Conservation (phyloP, 2,888 invertebrate genomes). For the Patella pellucida region DNA sequence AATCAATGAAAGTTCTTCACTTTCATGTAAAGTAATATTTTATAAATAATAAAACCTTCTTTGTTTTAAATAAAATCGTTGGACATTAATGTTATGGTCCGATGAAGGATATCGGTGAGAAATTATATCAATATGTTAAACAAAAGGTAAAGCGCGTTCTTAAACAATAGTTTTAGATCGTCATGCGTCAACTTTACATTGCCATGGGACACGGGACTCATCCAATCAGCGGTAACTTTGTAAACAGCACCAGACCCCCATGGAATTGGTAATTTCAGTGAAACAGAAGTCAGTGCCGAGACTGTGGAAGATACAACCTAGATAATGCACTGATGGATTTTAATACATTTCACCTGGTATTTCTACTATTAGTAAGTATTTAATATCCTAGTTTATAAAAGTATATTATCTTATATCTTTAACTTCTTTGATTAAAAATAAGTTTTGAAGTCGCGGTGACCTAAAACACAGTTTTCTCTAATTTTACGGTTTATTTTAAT, state of each 20-base stretch:
- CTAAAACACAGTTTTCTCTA: not conserved
- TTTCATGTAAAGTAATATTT: not conserved
- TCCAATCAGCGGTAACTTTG: not conserved
- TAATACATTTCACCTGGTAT: not conserved
- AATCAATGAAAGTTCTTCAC: conserved; percentile 3
- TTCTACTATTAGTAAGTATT: not conserved
- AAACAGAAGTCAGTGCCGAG: not conserved
- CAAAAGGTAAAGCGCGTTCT: not conserved
- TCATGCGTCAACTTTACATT: not conserved
- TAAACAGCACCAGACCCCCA: not conserved
- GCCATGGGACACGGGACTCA: conserved; percentile 2
- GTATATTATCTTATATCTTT: too few relatives aligned
- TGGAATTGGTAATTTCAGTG: not conserved
- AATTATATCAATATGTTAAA: conserved; percentile 2
- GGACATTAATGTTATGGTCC: too few relatives aligned
- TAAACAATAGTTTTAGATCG: not conserved
- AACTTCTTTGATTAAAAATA: too few relatives aligned
- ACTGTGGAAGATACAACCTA: not conserved
- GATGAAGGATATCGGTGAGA: not conserved
- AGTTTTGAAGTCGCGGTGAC: too few relatives aligned
- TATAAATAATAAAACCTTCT: too few relatives aligned
- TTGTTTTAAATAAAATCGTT: too few relatives aligned
- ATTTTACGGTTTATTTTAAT: not conserved
- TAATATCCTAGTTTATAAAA: not conserved
- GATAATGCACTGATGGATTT: conserved; percentile 5